phyloP scores from a whole-genome alignment of 2,888 invertebrate species.

The Selenia dentaria region DNA sequence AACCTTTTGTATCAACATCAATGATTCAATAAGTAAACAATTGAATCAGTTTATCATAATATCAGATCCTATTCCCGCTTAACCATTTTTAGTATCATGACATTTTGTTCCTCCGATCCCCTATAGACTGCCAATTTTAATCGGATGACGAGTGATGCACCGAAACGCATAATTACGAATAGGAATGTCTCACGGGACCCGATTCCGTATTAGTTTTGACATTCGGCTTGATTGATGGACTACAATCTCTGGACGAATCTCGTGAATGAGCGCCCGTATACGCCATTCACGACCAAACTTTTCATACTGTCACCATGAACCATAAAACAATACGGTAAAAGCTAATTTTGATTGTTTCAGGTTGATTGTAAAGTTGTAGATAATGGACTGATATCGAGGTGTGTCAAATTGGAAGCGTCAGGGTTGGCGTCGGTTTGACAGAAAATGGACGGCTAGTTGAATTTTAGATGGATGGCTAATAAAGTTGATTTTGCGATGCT shows the following conservation, averaged over 20 bases:
- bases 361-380: slow-evolving; percentile 40
- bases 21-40: slow-evolving; percentile 25
- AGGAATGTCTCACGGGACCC: slow-evolving; percentile 77
- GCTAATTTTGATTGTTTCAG: slow-evolving; percentile 10
- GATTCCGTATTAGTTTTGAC: slow-evolving; percentile 82
- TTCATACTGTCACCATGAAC: slow-evolving; percentile 2
- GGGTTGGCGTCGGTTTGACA: slow-evolving; percentile 63
- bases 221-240: slow-evolving; percentile 82
- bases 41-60: slow-evolving; percentile 22
- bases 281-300: slow-evolving; percentile 39
- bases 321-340: slow-evolving; percentile 12
- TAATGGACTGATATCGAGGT: slow-evolving; percentile 59
- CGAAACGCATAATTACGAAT: slow-evolving; percentile 79
- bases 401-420: slow-evolving; percentile 70
- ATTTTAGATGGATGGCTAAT: slow-evolving; percentile 58
- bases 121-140: slow-evolving; percentile 81
- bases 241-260: slow-evolving; percentile 78
- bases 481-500: slow-evolving; percentile 41
- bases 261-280: slow-evolving; percentile 76
- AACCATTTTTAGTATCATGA: slow-evolving; percentile 33
- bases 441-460: slow-evolving; percentile 65
- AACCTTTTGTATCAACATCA: slow-evolving; percentile 22
- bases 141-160: slow-evolving; percentile 76
- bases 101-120: slow-evolving; percentile 47
- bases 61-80: slow-evolving; percentile 22